phyloP scores from a whole-genome alignment of 2,888 invertebrate genomes.

The Platynereis dumerilii region DNA sequence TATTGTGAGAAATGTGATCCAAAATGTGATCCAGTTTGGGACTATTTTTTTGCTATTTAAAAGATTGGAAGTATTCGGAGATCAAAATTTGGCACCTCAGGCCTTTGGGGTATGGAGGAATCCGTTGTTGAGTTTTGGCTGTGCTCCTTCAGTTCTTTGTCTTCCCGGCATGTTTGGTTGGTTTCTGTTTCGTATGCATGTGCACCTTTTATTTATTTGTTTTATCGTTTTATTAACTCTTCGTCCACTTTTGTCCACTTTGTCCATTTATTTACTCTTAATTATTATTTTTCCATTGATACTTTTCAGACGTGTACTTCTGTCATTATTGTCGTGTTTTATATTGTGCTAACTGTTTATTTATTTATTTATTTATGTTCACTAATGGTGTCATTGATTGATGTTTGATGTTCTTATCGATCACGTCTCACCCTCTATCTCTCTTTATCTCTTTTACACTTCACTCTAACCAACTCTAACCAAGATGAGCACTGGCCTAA shows the following conservation, averaged over 20 bases:
- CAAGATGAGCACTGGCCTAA: no score
- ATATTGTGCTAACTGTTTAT: background rate
- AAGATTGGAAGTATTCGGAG: background rate
- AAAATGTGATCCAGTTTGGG: background rate
- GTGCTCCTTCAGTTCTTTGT: background rate
- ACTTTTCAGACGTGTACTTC: background rate
- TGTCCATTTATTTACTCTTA: conserved; percentile 2
- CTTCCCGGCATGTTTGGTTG: background rate
- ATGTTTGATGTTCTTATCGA: background rate
- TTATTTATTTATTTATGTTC: background rate
- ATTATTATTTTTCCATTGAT: background rate
- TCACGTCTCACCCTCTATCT: background rate
- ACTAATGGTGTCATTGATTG: background rate
- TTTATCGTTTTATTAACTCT: background rate
- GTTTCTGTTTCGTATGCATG: conserved; percentile 14
- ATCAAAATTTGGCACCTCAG: no score
- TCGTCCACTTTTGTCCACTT: background rate
- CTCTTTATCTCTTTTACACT: no score
- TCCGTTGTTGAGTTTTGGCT: background rate
- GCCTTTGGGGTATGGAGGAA: conserved; percentile 4
- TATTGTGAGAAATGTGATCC: background rate
- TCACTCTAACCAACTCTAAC: no score
- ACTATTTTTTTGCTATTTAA: background rate
- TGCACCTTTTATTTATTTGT: background rate
- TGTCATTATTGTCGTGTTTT: background rate